phyloP scores from a whole-genome alignment of 2,113 vertebrate genomes.

The Ptilorrhoa leucosticta region DNA sequence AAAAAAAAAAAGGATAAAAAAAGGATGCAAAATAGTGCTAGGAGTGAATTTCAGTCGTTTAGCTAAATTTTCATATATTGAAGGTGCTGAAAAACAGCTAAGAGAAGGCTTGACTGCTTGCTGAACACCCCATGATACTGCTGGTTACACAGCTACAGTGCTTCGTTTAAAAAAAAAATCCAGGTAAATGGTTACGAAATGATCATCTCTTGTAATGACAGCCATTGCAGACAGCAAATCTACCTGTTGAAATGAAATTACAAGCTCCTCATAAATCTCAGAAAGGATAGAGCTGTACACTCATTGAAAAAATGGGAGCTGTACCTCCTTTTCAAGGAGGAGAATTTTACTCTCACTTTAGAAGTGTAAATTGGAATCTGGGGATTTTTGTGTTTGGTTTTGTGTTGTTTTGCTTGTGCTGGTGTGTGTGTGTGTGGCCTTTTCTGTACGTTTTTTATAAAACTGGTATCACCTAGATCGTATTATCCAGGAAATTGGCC shows the following conservation, averaged over 20 bases:
- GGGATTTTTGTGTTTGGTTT: too few relatives aligned
- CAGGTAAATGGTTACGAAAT: background rate
- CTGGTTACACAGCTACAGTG: background rate
- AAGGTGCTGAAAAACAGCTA: background rate
- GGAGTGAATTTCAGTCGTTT: background rate
- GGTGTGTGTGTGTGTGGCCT: background rate
- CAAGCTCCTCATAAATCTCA: background rate
- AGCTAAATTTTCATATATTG: background rate
- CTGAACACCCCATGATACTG: background rate
- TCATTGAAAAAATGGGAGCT: background rate
- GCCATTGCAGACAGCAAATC: background rate
- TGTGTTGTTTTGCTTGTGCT: background rate
- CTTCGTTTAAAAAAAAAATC: background rate
- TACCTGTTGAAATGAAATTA: background rate
- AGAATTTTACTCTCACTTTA: background rate
- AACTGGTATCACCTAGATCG: fast-evolving
- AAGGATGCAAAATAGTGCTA: background rate
- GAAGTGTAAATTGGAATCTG: background rate
- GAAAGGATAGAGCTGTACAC: background rate
- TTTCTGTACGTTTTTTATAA: background rate
- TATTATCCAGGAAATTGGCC: background rate
- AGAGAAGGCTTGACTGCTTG: background rate
- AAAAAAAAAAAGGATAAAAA: background rate
- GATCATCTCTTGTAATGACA: background rate
- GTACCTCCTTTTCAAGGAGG: background rate